These are phyloP conservation scores for Morone chrysops DNA, from an alignment of 2,113 vertebrate species.

Conservation along the genomic window DNA sequence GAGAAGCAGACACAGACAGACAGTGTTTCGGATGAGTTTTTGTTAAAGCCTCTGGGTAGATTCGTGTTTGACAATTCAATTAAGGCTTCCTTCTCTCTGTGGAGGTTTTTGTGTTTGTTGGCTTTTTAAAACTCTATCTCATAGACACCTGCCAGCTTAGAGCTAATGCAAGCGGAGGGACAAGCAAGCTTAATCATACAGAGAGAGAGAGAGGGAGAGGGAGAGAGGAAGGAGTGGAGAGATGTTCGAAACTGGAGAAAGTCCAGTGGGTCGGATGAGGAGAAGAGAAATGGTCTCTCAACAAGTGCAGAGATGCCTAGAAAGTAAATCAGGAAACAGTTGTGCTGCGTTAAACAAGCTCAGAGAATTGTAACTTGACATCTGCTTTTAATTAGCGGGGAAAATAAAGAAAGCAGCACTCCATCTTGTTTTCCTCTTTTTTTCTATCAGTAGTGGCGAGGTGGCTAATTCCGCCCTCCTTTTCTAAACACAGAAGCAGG, in stretches of 20 bases:
- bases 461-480: conserved; percentile 11
- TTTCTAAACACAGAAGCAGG: conserved; percentile 8
- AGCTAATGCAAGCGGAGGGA: conserved; percentile 55
- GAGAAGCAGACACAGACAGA: conserved; percentile 13
- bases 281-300: conserved; percentile 55
- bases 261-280: conserved; percentile 63
- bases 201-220: conserved; percentile 5
- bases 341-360: conserved; percentile 64
- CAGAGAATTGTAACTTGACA: conserved; percentile 66
- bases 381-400: conserved; percentile 69
- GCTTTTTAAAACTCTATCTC: conserved; percentile 71
- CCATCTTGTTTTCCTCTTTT: conserved; percentile 26
- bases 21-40: conserved; percentile 37
- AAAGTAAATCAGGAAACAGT: conserved; percentile 59
- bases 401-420: conserved; percentile 44
- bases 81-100: conserved; percentile 60
- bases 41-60: conserved; percentile 60
- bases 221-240: neutral
- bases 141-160: conserved; percentile 72
- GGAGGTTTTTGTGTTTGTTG: conserved; percentile 67
- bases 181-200: conserved; percentile 53
- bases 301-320: conserved; percentile 54
- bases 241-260: conserved; percentile 48
- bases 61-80: conserved; percentile 74
- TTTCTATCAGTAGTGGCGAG: neutral